Evolutionary conservation across 2,113 vertebrate species (phyloP).

Genomic region (Porphyrio hochstetteri): DNA sequence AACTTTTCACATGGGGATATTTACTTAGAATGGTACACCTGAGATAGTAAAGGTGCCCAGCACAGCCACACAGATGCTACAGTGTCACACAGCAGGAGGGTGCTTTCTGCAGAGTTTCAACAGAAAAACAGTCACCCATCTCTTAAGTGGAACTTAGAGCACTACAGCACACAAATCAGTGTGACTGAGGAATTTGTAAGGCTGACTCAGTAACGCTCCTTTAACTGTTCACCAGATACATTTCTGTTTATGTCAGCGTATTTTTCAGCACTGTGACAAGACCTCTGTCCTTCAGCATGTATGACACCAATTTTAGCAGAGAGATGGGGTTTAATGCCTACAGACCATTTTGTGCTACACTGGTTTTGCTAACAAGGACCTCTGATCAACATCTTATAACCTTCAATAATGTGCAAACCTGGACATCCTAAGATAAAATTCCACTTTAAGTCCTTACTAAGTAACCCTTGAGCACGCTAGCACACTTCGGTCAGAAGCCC

Average conservation of each 20-base stretch:
- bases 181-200: not conserved
- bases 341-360: not conserved
- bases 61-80: not conserved
- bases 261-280: not conserved
- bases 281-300: not conserved
- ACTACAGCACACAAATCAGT: not conserved
- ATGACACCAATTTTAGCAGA: not conserved
- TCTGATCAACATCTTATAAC: not conserved
- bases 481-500: not conserved
- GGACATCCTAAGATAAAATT: not conserved
- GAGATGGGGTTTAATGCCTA: not conserved
- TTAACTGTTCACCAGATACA: not conserved
- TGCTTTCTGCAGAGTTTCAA: constrained; percentile 42
- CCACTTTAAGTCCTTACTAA: not conserved
- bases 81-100: not conserved
- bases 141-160: not conserved
- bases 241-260: not conserved
- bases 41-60: not conserved
- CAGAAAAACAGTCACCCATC: not conserved
- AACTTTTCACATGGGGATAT: not conserved
- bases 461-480: not conserved
- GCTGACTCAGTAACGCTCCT: not conserved
- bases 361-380: not conserved
- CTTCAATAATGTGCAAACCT: not conserved
- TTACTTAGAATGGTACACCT: not conserved